These are phyloP conservation scores for Oxyteleia sp. DNA, from an alignment of 2,888 invertebrate species.

Conservation along the genomic window DNA sequence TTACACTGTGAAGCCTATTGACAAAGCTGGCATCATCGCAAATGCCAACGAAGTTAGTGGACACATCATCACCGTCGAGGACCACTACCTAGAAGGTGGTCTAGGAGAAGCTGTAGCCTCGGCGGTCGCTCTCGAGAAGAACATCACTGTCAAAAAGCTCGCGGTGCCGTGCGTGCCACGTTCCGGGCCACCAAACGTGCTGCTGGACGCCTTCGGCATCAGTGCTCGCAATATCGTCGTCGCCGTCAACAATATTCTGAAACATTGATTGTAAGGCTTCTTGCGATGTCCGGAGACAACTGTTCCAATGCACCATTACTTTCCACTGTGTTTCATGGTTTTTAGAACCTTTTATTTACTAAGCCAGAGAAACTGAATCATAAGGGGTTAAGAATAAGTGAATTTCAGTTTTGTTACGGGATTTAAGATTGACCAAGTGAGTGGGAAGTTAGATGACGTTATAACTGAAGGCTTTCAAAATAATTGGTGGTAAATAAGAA, in stretches of 20 bases:
- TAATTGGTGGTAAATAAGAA: too few relatives aligned
- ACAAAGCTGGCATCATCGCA: constrained; percentile 91
- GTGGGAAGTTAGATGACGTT: neutral
- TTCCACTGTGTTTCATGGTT: constrained; percentile 42
- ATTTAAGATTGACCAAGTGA: neutral
- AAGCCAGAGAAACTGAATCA: constrained; percentile 7
- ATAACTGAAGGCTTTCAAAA: too few relatives aligned
- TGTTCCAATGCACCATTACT: constrained; percentile 51
- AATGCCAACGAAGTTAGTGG: constrained; percentile 94
- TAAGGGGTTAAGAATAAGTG: neutral
- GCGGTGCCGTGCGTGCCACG: constrained; percentile 95
- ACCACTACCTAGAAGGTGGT: constrained; percentile 98
- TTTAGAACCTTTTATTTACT: constrained; percentile 12
- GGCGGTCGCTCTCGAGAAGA: constrained; percentile 92
- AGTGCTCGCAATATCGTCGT: constrained; percentile 93
- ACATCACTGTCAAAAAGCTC: constrained; percentile 92
- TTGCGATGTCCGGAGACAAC: constrained; percentile 24
- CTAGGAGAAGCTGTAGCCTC: constrained; percentile 97
- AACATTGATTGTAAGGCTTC: constrained; percentile 82
- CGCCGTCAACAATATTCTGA: constrained; percentile 91
- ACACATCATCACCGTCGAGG: constrained; percentile 96
- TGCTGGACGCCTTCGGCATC: constrained; percentile 96
- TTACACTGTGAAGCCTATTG: constrained; percentile 98
- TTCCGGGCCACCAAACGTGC: constrained; percentile 95
- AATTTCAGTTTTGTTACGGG: neutral